Conservation (phyloP, 2,888 invertebrate genomes). For the Tachina lurida region DNA sequence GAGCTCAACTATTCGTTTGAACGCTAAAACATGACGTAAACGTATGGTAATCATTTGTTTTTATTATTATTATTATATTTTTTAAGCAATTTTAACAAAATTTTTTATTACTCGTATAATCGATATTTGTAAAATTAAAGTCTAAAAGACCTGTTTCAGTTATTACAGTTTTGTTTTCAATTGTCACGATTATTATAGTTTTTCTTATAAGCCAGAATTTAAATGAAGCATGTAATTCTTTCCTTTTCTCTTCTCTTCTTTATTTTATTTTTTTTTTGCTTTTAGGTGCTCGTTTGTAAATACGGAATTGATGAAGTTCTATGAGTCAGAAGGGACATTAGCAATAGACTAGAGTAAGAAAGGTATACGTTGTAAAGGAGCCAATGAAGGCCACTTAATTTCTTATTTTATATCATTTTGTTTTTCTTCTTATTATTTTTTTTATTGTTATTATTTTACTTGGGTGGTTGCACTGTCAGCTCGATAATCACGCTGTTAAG, state of each 20-base stretch:
- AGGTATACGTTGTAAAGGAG: constrained; percentile 32
- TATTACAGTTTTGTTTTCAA: constrained; percentile 13
- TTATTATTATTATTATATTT: background rate
- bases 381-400: constrained; percentile 57
- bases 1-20: background rate
- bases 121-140: constrained; percentile 43
- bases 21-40: constrained; percentile 17
- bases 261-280: background rate
- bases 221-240: constrained; percentile 35
- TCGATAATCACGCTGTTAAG: background rate
- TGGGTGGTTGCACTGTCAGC: constrained; percentile 18
- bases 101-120: constrained; percentile 36
- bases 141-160: constrained; percentile 34
- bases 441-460: background rate
- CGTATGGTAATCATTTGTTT: background rate
- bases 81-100: background rate
- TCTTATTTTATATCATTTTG: constrained; percentile 39
- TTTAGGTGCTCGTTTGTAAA: constrained; percentile 4
- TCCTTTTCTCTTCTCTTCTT: background rate
- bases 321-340: constrained; percentile 57
- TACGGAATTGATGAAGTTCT: constrained; percentile 42
- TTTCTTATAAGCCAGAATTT: constrained; percentile 9
- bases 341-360: constrained; percentile 19
- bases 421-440: background rate
- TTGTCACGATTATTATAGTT: background rate